Conservation (phyloP, 2,797 vertebrate species). For the Huso huso region DNA sequence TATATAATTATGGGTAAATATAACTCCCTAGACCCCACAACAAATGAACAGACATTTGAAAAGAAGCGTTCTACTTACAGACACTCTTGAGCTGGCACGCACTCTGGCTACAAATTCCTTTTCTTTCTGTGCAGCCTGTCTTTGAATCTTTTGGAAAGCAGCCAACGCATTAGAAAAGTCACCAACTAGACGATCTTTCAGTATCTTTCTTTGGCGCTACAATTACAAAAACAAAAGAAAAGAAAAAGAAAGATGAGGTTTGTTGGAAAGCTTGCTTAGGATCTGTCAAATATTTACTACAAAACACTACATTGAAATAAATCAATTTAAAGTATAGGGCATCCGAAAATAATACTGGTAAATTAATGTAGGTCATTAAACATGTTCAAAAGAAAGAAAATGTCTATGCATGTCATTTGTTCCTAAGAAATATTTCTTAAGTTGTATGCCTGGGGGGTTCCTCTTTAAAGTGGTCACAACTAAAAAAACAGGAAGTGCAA, state of each 20-base stretch:
- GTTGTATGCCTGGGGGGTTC: neutral
- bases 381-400: too few relatives aligned
- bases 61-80: slow-evolving; percentile 60
- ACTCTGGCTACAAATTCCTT: slow-evolving; percentile 90
- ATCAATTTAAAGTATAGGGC: too few relatives aligned
- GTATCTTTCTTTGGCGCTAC: slow-evolving; percentile 89
- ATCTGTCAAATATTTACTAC: too few relatives aligned
- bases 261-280: too few relatives aligned
- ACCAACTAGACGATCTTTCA: slow-evolving; percentile 81
- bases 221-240: slow-evolving; percentile 20
- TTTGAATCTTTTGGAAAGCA: slow-evolving; percentile 82
- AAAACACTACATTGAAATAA: too few relatives aligned
- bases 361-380: too few relatives aligned
- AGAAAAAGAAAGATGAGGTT: neutral
- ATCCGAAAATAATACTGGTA: too few relatives aligned
- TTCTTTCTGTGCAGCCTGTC: slow-evolving; percentile 82
- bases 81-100: slow-evolving; percentile 82
- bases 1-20: too few relatives aligned
- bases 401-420: too few relatives aligned
- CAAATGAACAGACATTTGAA: neutral
- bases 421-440: neutral
- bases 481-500: neutral
- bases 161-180: slow-evolving; percentile 83
- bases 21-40: too few relatives aligned
- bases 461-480: neutral